Evolutionary conservation across 2,797 vertebrate genomes (phyloP).

Genomic region (Crenichthys baileyi): DNA sequence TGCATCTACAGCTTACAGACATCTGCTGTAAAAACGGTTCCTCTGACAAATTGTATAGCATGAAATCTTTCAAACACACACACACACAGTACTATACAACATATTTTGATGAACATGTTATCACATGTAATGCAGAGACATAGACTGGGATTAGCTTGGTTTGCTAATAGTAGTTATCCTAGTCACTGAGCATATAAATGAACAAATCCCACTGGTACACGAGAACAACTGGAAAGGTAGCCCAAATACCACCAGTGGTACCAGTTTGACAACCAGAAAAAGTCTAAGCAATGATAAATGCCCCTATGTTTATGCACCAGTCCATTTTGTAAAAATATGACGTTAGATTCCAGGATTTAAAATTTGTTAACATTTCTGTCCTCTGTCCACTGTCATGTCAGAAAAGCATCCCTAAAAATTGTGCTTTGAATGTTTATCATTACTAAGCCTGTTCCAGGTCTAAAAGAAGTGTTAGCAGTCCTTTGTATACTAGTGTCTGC

Average conservation of each 20-base stretch:
- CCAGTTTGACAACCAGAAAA: background rate
- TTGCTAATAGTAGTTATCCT: background rate
- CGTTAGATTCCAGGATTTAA: background rate
- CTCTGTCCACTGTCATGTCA: background rate
- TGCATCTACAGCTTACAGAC: too few relatives aligned
- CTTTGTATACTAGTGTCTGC: slow-evolving; percentile 34
- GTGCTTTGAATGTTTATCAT: background rate
- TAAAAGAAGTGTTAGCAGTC: slow-evolving; percentile 20
- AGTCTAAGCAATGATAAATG: background rate
- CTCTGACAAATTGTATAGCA: too few relatives aligned
- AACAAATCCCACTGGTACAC: background rate
- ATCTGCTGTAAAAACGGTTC: too few relatives aligned
- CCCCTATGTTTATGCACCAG: background rate
- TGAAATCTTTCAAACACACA: too few relatives aligned
- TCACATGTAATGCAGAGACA: background rate
- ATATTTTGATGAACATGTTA: too few relatives aligned
- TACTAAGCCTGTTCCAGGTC: background rate
- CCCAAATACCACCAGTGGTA: background rate
- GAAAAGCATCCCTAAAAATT: background rate
- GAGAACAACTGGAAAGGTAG: background rate
- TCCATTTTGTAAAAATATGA: background rate
- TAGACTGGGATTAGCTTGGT: background rate
- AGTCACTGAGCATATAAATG: background rate
- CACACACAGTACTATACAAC: too few relatives aligned
- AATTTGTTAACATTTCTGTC: background rate